Base-by-base conservation (phyloP, 2,888 invertebrate genomes). In the Drosophila dives region DNA sequence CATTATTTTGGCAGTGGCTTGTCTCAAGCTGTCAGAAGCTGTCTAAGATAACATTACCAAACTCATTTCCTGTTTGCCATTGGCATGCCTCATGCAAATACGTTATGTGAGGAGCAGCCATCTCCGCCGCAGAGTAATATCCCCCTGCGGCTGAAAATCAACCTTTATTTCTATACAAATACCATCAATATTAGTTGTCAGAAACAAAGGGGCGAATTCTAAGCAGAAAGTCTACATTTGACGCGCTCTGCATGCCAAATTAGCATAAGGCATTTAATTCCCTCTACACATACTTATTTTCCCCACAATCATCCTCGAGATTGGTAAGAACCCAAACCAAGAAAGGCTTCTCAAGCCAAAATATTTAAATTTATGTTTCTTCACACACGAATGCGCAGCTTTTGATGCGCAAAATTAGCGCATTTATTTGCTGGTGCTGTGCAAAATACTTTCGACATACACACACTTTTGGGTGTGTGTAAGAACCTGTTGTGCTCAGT, bases 351-450 rank as follows among this genome's bases (percentile, higher is more conserved):
- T 15, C 64, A 54, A 49, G 36, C 59, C 29, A 10, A 60, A 50
- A 75, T 76, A 76, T 82, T 77, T 64, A 76, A 81, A 83, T 81
- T 74, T 80, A 69, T 79, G 70, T 73, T 77, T 58, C 70, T 75
- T 85, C 54, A 75, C 75, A 75, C 85, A 83, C 87, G 87, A 87
- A 77, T 80, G 83, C 82, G 58, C 69, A 75, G 64, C 74, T 75
- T 75, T 82, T 77, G 87, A 86, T 77, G 87, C 82, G 87, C 55
- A 79, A 85, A 87, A 89, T 85, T 82, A 82, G 77, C 77, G 82
- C 71, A 79, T 78, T 81, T 83, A 77, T 81, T 66, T 42, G 65
- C 51, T 45, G 49, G 53, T 59, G 45, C 51, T 38, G 17, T 38
- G n/a, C 70, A 79, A 69, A 59, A 49, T 40, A 38, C 29, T 55